Percentiles rank a stretch among this genome's conserved stretches.
These are phyloP conservation scores for Aricia agestis DNA, from an alignment of 1,140 invertebrate genomes.

Conservation along the genomic window DNA sequence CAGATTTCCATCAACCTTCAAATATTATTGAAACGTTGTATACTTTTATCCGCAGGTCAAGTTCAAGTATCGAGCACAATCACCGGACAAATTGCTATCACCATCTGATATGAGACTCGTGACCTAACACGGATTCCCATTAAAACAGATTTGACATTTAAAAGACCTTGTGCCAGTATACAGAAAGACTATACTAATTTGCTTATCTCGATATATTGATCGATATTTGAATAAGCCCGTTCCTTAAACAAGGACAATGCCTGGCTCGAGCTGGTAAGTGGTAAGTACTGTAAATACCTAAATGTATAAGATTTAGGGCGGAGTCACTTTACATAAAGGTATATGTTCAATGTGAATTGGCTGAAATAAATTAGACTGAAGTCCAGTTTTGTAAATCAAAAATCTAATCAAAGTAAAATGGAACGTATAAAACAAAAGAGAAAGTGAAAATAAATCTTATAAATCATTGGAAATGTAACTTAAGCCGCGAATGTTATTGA, in stretches of 20 bases:
- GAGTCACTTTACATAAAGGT: no score
- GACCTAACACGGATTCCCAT: constrained; percentile 54
- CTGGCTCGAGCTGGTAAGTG: not conserved
- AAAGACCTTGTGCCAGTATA: constrained; percentile 51
- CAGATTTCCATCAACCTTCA: no score
- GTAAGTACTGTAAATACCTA: not conserved
- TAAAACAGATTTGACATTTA: constrained; percentile 54
- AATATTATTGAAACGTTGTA: not conserved
- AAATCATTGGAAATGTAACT: no score
- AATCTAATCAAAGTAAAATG: no score
- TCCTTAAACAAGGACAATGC: constrained; percentile 24
- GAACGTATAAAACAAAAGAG: no score
- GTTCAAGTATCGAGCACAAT: constrained; percentile 41
- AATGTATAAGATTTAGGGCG: not conserved
- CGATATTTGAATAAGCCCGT: constrained; percentile 16
- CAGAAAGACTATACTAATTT: constrained; percentile 26
- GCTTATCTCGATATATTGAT: constrained; percentile 18
- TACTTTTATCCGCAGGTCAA: constrained; percentile 31
- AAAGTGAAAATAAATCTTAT: no score
- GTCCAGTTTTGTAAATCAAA: no score
- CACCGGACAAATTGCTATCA: constrained; percentile 57
- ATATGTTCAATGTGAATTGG: no score
- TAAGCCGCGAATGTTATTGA: no score
- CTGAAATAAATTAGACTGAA: no score
- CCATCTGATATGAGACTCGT: constrained; percentile 66